phyloP scores from a whole-genome alignment of 2,113 vertebrate genomes.

The Ageneiosus marmoratus region DNA sequence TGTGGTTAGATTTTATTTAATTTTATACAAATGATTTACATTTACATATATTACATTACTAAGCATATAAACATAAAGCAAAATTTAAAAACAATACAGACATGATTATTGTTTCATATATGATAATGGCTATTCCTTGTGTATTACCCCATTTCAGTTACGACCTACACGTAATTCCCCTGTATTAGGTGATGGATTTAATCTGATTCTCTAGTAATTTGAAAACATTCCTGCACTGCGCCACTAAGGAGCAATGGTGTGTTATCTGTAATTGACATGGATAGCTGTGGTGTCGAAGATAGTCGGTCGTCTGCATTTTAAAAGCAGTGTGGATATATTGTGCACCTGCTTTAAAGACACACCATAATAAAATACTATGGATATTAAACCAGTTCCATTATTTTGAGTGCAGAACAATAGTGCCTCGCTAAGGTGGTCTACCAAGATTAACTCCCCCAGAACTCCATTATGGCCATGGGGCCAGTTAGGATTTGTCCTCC shows the following conservation, averaged over 20 bases:
- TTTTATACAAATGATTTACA: neutral
- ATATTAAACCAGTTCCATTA: constrained; percentile 62
- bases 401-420: constrained; percentile 56
- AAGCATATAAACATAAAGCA: neutral
- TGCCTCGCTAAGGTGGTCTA: constrained; percentile 68
- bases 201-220: constrained; percentile 17
- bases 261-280: constrained; percentile 53
- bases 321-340: constrained; percentile 40
- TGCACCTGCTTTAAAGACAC: constrained; percentile 47
- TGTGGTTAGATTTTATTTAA: neutral
- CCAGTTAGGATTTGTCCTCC: constrained; percentile 55
- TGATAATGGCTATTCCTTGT: constrained; percentile 16
- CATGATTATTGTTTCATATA: constrained; percentile 2
- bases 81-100: neutral
- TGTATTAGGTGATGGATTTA: constrained; percentile 31
- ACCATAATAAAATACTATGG: constrained; percentile 55
- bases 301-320: constrained; percentile 54
- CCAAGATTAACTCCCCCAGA: constrained; percentile 63
- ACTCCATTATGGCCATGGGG: constrained; percentile 47
- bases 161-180: constrained; percentile 37
- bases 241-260: constrained; percentile 22
- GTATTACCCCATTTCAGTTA: constrained; percentile 12
- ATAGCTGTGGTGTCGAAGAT: constrained; percentile 53
- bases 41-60: neutral
- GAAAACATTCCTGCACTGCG: constrained; percentile 26